phyloP scores from a whole-genome alignment of 2,797 vertebrate species.

The Cheirogaleus major region DNA sequence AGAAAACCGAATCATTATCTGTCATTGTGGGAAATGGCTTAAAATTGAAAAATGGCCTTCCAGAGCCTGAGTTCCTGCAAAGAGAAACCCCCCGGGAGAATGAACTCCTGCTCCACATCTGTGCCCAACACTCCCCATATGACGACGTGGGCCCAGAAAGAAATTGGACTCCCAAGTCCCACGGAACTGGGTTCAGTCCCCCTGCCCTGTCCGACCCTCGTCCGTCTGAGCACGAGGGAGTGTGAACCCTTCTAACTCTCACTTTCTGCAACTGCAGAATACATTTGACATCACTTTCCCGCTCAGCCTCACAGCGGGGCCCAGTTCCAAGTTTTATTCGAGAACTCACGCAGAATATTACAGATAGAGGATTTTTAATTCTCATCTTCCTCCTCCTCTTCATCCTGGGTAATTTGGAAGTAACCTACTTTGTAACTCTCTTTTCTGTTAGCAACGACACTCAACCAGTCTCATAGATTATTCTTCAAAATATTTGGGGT shows the following conservation, averaged over 20 bases:
- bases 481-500: neutral
- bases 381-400: neutral
- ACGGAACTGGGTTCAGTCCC: neutral
- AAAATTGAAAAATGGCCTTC: neutral
- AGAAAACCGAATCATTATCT: neutral
- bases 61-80: neutral
- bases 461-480: neutral
- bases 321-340: neutral
- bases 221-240: neutral
- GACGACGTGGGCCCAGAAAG: neutral
- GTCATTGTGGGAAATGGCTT: neutral
- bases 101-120: neutral
- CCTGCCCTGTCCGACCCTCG: too few species aligned
- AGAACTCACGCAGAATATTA: neutral
- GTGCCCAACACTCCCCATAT: accelerated
- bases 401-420: neutral
- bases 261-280: neutral
- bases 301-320: neutral
- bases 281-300: too few species aligned
- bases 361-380: neutral
- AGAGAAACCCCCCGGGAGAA: neutral
- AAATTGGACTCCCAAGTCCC: neutral
- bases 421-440: neutral
- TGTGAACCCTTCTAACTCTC: neutral
- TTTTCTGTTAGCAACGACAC: neutral